A percentile compares a stretch with the other conserved stretches of the same genome.
Evolutionary conservation across 92 coral and sea anemone genomes (phyloP).

Genomic region (Siderastrea siderea): DNA sequence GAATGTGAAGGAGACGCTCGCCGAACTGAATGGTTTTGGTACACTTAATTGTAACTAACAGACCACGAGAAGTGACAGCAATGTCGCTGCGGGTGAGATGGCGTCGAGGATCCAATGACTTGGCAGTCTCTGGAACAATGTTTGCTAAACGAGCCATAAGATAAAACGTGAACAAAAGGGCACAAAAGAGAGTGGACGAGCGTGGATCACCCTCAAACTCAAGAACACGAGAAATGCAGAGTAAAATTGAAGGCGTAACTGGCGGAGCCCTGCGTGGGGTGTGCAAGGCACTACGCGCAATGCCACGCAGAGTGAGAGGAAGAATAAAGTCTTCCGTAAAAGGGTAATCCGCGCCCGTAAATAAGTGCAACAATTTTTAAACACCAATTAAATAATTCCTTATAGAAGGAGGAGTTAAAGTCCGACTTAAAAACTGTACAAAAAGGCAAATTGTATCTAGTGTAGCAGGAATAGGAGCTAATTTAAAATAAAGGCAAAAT

Average conservation of each 20-base stretch:
- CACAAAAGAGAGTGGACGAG: neutral
- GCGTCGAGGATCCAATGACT: neutral
- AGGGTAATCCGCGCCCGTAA: no score
- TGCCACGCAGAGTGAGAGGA: conserved; percentile 25
- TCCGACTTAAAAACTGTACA: conserved; percentile 35
- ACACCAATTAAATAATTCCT: conserved; percentile 41
- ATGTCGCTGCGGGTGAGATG: no score
- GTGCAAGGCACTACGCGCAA: neutral
- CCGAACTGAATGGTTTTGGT: no score
- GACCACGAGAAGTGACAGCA: no score
- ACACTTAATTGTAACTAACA: no score
- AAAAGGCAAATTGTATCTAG: conserved; percentile 28
- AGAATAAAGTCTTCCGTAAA: no score
- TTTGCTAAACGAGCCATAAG: neutral
- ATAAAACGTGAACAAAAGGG: no score
- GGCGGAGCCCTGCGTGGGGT: conserved; percentile 25
- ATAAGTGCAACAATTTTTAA: neutral
- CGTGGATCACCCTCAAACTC: neutral
- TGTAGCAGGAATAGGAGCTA: conserved; percentile 10
- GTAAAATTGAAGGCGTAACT: conserved; percentile 19
- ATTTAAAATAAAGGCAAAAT: conserved; percentile 5
- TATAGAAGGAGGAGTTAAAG: conserved; percentile 10
- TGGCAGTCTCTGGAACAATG: conserved; percentile 4
- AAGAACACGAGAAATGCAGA: neutral
- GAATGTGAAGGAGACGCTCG: no score